Percentiles rank a stretch among this genome's conserved stretches.
phyloP scores from a whole-genome alignment of 2,888 invertebrate genomes.

The Temnothorax unifasciatus region DNA sequence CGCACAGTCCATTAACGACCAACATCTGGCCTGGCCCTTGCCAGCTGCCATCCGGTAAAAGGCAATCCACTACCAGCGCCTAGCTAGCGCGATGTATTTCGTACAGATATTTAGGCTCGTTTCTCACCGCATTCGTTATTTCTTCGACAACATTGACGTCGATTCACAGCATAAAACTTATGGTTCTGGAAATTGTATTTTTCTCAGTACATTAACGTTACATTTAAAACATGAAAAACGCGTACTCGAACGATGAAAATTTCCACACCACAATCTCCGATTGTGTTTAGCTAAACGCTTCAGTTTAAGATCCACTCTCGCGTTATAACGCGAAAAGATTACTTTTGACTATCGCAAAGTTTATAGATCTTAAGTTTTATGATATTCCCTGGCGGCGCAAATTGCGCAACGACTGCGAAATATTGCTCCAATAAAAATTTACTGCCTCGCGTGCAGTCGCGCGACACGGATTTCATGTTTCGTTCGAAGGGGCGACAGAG shows the following conservation, averaged over 20 bases:
- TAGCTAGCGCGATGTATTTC: conserved; percentile 35
- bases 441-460: background rate
- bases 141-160: background rate
- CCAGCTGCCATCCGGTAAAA: conserved; percentile 67
- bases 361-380: conserved; percentile 42
- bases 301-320: background rate
- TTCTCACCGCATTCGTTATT: conserved; percentile 27
- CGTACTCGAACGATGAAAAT: background rate
- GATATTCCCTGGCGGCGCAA: background rate
- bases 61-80: conserved; percentile 34
- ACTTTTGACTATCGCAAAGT: conserved; percentile 25
- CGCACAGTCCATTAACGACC: conserved; percentile 63
- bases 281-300: background rate
- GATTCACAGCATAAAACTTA: background rate
- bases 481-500: conserved; percentile 18
- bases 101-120: conserved; percentile 45
- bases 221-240: background rate
- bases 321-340: background rate
- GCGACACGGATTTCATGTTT: background rate
- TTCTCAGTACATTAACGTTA: background rate
- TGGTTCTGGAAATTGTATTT: background rate
- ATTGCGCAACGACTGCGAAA: conserved; percentile 18
- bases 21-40: conserved; percentile 71
- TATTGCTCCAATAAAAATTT: conserved; percentile 44
- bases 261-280: background rate